Evolutionary conservation across 92 coral and sea anemone genomes (phyloP).

Genomic region (Bergia sp.): DNA sequence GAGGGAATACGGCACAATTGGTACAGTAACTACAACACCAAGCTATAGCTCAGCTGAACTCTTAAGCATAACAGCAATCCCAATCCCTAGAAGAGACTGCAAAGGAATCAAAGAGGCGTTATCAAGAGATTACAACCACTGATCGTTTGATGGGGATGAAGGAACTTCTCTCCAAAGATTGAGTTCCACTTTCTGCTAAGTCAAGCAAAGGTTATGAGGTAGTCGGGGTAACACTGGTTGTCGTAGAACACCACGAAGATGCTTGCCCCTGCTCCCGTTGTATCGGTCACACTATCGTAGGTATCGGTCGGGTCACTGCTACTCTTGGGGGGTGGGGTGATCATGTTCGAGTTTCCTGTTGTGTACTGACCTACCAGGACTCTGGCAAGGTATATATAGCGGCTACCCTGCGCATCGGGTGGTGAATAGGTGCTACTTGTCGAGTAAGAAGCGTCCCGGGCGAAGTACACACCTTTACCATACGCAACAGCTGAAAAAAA

Average conservation of each 20-base stretch:
- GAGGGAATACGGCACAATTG: too few relatives aligned
- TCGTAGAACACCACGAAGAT: conserved; percentile 83
- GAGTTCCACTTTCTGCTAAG: background rate
- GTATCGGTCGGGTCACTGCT: conserved; percentile 48
- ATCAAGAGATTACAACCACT: too few relatives aligned
- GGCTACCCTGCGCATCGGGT: conserved; percentile 44
- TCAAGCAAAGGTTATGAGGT: conserved; percentile 74
- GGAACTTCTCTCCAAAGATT: too few relatives aligned
- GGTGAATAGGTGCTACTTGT: conserved; percentile 58
- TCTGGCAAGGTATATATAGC: conserved; percentile 72
- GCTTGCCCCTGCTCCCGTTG: conserved; percentile 40
- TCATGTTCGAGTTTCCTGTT: conserved; percentile 31
- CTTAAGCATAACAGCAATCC: too few relatives aligned
- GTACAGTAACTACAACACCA: too few relatives aligned
- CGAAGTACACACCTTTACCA: conserved; percentile 77
- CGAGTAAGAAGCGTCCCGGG: conserved; percentile 68
- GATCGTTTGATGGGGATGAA: too few relatives aligned
- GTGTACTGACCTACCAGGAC: conserved; percentile 79
- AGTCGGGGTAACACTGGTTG: conserved; percentile 84
- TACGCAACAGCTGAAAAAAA: conserved; percentile 32
- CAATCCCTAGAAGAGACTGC: too few relatives aligned
- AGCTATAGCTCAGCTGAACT: too few relatives aligned
- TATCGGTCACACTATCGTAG: conserved; percentile 66
- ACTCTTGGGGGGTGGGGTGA: conserved; percentile 67
- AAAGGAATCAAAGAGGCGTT: too few relatives aligned